A percentile compares a stretch with the other conserved stretches of the same genome.
phyloP scores from a whole-genome alignment of 2,888 invertebrate genomes.

The Clistopyga incitator region DNA sequence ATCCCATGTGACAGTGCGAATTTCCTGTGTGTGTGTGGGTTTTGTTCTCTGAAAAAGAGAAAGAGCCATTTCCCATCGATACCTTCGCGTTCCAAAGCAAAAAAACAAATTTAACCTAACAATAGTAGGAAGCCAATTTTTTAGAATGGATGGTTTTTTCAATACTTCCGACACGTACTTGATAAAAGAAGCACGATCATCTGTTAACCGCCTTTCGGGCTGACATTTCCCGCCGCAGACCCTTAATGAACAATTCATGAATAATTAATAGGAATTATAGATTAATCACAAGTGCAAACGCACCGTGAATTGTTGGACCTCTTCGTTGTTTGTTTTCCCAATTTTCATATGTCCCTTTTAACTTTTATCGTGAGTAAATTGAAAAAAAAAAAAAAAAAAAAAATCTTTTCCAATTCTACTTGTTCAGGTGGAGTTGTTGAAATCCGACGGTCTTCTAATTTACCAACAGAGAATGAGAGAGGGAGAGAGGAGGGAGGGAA shows the following conservation, averaged over 20 bases:
- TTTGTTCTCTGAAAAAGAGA: too few relatives aligned
- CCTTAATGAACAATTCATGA: constrained; percentile 11
- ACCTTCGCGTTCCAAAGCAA: too few relatives aligned
- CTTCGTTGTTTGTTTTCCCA: background rate
- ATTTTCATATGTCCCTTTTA: background rate
- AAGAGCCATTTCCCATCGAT: too few relatives aligned
- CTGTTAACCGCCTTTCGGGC: background rate
- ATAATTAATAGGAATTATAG: constrained; percentile 6
- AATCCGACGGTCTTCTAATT: background rate
- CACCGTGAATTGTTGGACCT: background rate
- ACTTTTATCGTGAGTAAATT: background rate
- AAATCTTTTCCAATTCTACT: constrained; percentile 3
- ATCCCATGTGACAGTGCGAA: too few relatives aligned
- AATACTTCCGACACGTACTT: too few relatives aligned
- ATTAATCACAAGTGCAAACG: constrained; percentile 7
- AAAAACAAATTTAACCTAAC: too few relatives aligned
- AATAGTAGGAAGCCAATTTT: too few relatives aligned
- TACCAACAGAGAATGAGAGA: background rate
- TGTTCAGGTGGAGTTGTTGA: constrained; percentile 15
- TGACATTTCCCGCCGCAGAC: background rate
- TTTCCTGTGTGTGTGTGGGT: too few relatives aligned
- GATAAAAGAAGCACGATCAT: background rate
- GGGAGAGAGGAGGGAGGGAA: background rate
- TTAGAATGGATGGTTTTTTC: too few relatives aligned
- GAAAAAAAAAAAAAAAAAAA: too few relatives aligned